phyloP scores from a whole-genome alignment of 2,113 vertebrate genomes.

The Ptilonorhynchus violaceus region DNA sequence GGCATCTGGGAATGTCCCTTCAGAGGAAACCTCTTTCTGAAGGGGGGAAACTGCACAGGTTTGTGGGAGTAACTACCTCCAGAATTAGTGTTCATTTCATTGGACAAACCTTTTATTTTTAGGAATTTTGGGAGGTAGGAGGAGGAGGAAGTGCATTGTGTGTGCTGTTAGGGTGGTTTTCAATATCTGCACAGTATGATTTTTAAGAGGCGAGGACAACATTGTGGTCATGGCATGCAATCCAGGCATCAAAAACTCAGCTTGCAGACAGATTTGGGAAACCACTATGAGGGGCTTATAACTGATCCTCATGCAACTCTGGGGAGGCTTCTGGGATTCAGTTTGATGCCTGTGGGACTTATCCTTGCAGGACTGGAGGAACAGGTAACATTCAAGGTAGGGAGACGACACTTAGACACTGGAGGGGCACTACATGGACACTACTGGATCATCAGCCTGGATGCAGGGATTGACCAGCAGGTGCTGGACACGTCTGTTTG shows the following conservation, averaged over 20 bases:
- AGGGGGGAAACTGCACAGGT: background rate
- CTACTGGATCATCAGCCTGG: too few relatives aligned
- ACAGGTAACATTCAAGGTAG: background rate
- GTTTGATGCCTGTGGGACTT: background rate
- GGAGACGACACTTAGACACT: background rate
- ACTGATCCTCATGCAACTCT: background rate
- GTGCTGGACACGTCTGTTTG: background rate
- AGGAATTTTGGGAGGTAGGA: background rate
- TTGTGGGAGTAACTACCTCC: background rate
- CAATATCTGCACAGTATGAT: background rate
- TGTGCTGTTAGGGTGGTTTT: background rate
- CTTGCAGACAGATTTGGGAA: background rate
- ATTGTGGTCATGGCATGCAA: background rate
- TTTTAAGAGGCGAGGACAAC: background rate
- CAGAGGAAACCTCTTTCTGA: background rate
- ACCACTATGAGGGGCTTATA: background rate
- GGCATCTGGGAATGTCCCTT: background rate
- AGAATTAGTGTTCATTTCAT: background rate
- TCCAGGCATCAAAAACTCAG: background rate
- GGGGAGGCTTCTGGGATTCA: background rate
- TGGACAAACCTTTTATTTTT: background rate
- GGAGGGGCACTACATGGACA: background rate
- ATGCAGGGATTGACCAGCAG: background rate
- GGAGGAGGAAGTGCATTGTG: background rate
- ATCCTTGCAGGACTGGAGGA: accelerated